Base-by-base conservation (phyloP, 2,113 vertebrate species). In the Protomyctophum bolini region DNA sequence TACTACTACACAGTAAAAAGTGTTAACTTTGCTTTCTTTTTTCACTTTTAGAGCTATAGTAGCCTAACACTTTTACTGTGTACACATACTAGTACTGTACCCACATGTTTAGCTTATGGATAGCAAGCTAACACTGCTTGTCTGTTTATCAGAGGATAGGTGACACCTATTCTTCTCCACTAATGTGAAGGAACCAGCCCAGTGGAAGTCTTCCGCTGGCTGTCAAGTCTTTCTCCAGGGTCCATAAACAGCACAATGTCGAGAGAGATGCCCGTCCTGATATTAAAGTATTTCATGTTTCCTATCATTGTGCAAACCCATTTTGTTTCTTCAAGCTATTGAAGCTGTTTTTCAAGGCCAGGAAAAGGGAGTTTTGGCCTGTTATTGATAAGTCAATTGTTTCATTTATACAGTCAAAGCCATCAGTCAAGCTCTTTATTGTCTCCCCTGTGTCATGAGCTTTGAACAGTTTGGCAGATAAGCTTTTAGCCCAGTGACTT, bases 251-350 rank as follows among this genome's bases (percentile, higher is more conserved):
- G 50, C 63, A 84, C 82, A 85, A 61, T 70, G 66, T 72, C 65
- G 58, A 63, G 52, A 56, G 67, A 77, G 83, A 88, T 84, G 73
- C 61, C 76, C 72, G 64, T 52, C 8, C 70, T 68, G 75, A 89
- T 81, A 85, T 87, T 66, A 70, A 71, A 63, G 49, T 68, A 80
- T 81, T 85, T 68, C 82, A 80, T 76, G 85, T 65, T 92, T 91
- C 91, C 88, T 85, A 68, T 88, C 65, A 91, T 91, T 92, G 86
- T 92, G 66, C 54, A 47, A 28, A 77, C 72, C 70, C 63, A 80
- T 75, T 76, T 1, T 11, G 58, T 58, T 65, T 33, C 70, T 86
- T 80, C 6, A 71, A 70, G 57, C 28, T 12, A 70, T 47, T 12
- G 72, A 66, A 63, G 51, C 21, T 48, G 15, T 68, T 41, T 21